Conservation (phyloP, 2,888 invertebrate genomes). For the Caenorhabditis sp. region DNA sequence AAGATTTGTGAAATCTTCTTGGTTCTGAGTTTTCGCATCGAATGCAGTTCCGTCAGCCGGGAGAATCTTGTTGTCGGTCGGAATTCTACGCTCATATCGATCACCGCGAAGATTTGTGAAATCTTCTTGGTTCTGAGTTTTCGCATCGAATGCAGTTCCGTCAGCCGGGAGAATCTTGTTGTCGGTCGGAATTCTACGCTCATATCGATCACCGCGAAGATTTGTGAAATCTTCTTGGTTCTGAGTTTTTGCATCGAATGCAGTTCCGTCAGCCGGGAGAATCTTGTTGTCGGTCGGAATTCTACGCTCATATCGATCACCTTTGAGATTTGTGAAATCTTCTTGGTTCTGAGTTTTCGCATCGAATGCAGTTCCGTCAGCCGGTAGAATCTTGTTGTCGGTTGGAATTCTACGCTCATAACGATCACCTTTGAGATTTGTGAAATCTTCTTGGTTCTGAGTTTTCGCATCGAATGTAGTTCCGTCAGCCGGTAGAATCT, state of each 20-base stretch:
- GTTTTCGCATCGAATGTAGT: not conserved
- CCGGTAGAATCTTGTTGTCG: conserved; percentile 44
- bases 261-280: conserved; percentile 2
- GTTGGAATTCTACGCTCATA: conserved; percentile 24
- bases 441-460: conserved; percentile 20
- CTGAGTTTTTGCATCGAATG: conserved; percentile 1
- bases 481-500: conserved; percentile 33
- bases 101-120: conserved; percentile 31
- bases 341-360: conserved; percentile 21
- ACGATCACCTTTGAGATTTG: not conserved
- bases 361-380: conserved; percentile 22
- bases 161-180: conserved; percentile 9
- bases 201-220: conserved; percentile 11
- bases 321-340: conserved; percentile 24
- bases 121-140: conserved; percentile 8
- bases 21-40: conserved; percentile 21
- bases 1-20: conserved; percentile 6
- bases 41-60: conserved; percentile 17
- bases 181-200: conserved; percentile 1
- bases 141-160: conserved; percentile 4
- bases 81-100: conserved; percentile 28
- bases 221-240: conserved; percentile 7
- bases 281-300: not conserved
- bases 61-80: conserved; percentile 43
- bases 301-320: conserved; percentile 31